Evolutionary conservation across 1,140 invertebrate species (phyloP), one percentile per base, ranked within the genome.

Genomic region (Cyclargus thomasi): DNA sequence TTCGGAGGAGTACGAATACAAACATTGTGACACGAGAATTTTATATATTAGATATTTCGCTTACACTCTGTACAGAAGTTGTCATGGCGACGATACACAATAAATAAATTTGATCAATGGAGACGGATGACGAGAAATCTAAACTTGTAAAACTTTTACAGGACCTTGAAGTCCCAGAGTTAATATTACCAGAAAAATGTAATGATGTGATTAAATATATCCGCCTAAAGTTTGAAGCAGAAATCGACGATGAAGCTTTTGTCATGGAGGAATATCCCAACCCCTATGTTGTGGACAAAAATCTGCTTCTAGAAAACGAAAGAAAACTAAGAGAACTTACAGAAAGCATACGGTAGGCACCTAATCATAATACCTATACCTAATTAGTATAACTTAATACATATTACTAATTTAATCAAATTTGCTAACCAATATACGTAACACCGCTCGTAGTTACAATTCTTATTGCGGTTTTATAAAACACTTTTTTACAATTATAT

Each of bases 41-140:
- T n/a, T n/a, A n/a, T n/a, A n/a, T n/a, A n/a, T n/a, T n/a, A n/a
- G n/a, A n/a, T n/a, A n/a, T 53, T 62, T 35, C 29, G 8, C 21
- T 21, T 62, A 20, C 39, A 18, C 39, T 47, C 29, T 3, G 29
- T 35, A n/a, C n/a, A n/a, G 39, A 8, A 11, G 39, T 47, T 47
- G 39, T 14, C 63, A 77, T 74, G 70, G 65, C 35, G 74, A 78
- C 70, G 53, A 36, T 21, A 53, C 20, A 36, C 18, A 67, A 47
- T n/a, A n/a, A 64, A 20, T 53, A 57, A 6, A 62, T 35, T 57
- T 53, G 29, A 62, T 68, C 17, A 65, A 89, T 87, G 85, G 62
- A 83, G 55, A 90, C 85, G 0, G 84, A 88, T 29, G 85, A 88
- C 59, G 87, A 90, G 16, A 90, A 90, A 70, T 62, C 64, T 7